These are phyloP conservation scores for Epistrophe grossulariae DNA, from an alignment of 2,888 invertebrate species.

Conservation along the genomic window DNA sequence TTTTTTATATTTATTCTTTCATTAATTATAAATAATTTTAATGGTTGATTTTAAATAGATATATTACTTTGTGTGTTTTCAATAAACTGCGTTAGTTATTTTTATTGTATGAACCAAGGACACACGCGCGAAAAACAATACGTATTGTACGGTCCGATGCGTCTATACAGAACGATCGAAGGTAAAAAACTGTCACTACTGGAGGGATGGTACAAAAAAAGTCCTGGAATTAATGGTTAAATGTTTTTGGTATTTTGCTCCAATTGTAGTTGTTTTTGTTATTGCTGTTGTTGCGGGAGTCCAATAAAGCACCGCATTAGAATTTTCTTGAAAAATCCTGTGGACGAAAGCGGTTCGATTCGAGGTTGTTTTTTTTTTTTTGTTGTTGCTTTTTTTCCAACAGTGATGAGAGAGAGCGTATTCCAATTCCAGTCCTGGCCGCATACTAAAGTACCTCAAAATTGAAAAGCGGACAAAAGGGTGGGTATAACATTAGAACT, in stretches of 20 bases:
- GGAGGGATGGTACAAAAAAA: slow-evolving; percentile 51
- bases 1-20: not conserved
- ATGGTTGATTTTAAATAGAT: not conserved
- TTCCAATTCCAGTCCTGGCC: slow-evolving; percentile 62
- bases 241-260: slow-evolving; percentile 50
- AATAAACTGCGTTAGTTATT: slow-evolving; percentile 9
- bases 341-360: slow-evolving; percentile 50
- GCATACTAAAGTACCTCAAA: slow-evolving; percentile 22
- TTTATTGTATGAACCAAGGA: slow-evolving; percentile 44
- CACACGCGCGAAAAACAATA: slow-evolving; percentile 61
- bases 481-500: not conserved
- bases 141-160: slow-evolving; percentile 53
- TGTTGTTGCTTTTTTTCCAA: slow-evolving; percentile 35
- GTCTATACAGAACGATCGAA: slow-evolving; percentile 65
- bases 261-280: slow-evolving; percentile 62
- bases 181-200: slow-evolving; percentile 65
- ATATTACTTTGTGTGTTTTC: slow-evolving; percentile 16
- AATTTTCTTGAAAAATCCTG: slow-evolving; percentile 53
- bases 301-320: slow-evolving; percentile 68
- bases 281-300: slow-evolving; percentile 63
- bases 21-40: not conserved
- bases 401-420: slow-evolving; percentile 26
- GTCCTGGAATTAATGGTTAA: slow-evolving; percentile 57
- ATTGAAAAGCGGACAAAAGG: slow-evolving; percentile 19
- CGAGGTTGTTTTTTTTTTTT: slow-evolving; percentile 17